Evolutionary conservation across 2,888 invertebrate genomes (phyloP).

Genomic region (Frankliniella fusca): DNA sequence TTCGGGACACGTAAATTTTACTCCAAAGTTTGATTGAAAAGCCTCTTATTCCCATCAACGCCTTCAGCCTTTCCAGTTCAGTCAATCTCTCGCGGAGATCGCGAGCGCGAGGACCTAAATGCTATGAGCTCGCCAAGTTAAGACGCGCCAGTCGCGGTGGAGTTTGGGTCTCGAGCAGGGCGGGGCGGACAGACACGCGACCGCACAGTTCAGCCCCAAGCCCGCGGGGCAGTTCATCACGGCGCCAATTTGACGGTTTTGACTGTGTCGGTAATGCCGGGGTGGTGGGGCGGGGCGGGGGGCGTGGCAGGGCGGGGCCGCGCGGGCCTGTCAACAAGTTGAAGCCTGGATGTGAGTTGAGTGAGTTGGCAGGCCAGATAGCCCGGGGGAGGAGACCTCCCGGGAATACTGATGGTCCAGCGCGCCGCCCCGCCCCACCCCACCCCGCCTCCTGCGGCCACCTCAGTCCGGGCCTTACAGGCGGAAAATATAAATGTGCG

Average conservation of each 20-base stretch:
- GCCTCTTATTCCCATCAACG: too few relatives aligned
- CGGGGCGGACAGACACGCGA: too few relatives aligned
- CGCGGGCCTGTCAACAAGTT: slow-evolving; percentile 11
- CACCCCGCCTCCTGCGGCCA: not conserved
- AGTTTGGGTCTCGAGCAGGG: too few relatives aligned
- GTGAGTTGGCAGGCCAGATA: not conserved
- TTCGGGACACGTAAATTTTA: too few relatives aligned
- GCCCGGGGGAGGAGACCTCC: not conserved
- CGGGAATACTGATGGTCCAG: not conserved
- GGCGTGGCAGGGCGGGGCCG: slow-evolving; percentile 31
- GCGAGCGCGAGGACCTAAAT: slow-evolving; percentile 39
- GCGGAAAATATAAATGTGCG: too few relatives aligned
- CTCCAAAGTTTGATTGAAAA: too few relatives aligned
- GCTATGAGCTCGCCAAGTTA: slow-evolving; percentile 34
- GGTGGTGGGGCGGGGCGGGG: slow-evolving; percentile 33
- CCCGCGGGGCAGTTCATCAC: too few relatives aligned
- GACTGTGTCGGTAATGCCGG: slow-evolving; percentile 34
- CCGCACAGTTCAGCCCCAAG: not conserved
- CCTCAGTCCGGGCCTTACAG: not conserved
- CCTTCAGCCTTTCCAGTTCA: slow-evolving; percentile 36
- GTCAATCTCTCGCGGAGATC: too few relatives aligned
- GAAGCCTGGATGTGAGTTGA: slow-evolving; percentile 21
- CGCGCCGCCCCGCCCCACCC: not conserved
- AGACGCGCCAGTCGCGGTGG: not conserved
- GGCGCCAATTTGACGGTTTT: slow-evolving; percentile 1